Evolutionary conservation across 2,113 vertebrate species (phyloP).

Genomic region (Argyrosomus japonicus): DNA sequence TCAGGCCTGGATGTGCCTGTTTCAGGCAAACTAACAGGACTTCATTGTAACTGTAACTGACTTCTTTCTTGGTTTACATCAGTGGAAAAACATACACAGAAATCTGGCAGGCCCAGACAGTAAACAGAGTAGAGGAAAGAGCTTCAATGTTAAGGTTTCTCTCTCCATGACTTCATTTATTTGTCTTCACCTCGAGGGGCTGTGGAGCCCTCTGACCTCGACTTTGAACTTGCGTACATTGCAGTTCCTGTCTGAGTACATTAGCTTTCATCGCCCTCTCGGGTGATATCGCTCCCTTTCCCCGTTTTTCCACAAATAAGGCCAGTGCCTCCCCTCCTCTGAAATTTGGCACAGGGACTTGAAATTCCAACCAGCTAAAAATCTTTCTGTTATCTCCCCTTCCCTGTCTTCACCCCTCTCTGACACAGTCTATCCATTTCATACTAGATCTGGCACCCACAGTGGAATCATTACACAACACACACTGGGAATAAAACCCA

Average conservation of each 20-base stretch:
- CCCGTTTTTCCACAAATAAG: slow-evolving; percentile 85
- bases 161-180: slow-evolving; percentile 48
- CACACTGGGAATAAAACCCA: neutral
- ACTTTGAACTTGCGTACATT: slow-evolving; percentile 59
- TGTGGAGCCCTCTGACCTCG: slow-evolving; percentile 52
- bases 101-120: slow-evolving; percentile 21
- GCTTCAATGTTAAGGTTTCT: slow-evolving; percentile 16
- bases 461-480: slow-evolving; percentile 3
- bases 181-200: slow-evolving; percentile 43
- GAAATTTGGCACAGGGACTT: slow-evolving; percentile 80
- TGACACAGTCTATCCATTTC: slow-evolving; percentile 12
- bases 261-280: slow-evolving; percentile 69
- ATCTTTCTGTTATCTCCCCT: slow-evolving; percentile 61
- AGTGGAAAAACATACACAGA: slow-evolving; percentile 53
- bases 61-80: slow-evolving; percentile 9
- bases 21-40: neutral
- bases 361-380: slow-evolving; percentile 80
- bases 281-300: slow-evolving; percentile 76
- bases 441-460: neutral
- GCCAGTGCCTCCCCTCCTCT: slow-evolving; percentile 71
- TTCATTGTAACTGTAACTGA: slow-evolving; percentile 15
- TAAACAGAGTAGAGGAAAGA: slow-evolving; percentile 39
- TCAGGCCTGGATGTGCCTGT: neutral
- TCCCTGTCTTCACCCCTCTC: slow-evolving; percentile 12
- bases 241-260: slow-evolving; percentile 55